These are phyloP conservation scores for Apotomis betuletana DNA, from an alignment of 2,888 invertebrate genomes.

Conservation along the genomic window DNA sequence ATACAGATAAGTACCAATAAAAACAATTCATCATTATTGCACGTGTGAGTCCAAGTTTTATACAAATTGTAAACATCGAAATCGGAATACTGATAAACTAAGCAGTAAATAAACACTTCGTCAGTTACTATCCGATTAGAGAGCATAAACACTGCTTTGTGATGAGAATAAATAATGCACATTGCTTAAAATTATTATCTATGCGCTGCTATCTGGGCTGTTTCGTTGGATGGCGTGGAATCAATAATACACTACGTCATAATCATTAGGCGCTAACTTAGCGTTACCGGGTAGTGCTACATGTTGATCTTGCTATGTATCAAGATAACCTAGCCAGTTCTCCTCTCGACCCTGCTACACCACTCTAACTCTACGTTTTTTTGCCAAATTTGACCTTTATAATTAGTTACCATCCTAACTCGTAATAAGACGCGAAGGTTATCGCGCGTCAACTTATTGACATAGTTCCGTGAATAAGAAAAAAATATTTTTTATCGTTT, in stretches of 20 bases:
- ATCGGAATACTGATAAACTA: background rate
- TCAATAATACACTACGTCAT: background rate
- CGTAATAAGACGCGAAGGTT: conserved; percentile 8
- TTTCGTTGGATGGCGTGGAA: background rate
- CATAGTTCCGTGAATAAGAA: conserved; percentile 10
- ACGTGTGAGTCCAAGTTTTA: background rate
- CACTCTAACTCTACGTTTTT: conserved; percentile 18
- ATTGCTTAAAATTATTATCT: conserved; percentile 26
- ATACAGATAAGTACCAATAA: conserved; percentile 45
- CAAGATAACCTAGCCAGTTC: conserved; percentile 74
- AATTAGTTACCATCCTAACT: conserved; percentile 15
- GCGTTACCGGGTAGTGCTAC: conserved; percentile 50
- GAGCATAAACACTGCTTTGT: conserved; percentile 50
- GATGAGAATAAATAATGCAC: conserved; percentile 34
- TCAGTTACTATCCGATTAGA: conserved; percentile 47
- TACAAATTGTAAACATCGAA: background rate
- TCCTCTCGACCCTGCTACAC: conserved; percentile 43
- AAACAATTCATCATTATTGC: conserved; percentile 43
- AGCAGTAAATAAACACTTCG: background rate
- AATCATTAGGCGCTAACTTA: background rate
- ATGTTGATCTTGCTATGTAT: conserved; percentile 70
- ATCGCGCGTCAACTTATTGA: conserved; percentile 6
- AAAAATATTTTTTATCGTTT: conserved; percentile 20
- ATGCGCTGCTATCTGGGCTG: conserved; percentile 13
- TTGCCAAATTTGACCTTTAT: conserved; percentile 35